These are phyloP conservation scores for Agelaius phoeniceus DNA, from an alignment of 2,113 vertebrate species.

Conservation along the genomic window DNA sequence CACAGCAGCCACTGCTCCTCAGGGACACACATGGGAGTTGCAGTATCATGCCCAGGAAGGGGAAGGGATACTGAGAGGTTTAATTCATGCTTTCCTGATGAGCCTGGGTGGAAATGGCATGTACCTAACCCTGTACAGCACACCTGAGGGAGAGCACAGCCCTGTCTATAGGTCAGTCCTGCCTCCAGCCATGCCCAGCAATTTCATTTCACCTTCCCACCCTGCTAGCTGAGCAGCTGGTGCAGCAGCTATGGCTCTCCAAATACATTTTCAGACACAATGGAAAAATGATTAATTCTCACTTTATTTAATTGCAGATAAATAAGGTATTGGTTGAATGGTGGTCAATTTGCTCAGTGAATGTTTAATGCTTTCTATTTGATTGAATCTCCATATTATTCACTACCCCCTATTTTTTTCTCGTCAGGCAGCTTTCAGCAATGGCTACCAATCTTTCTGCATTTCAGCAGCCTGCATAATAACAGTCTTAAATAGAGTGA, in stretches of 20 bases:
- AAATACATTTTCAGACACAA: not conserved
- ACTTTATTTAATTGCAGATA: not conserved
- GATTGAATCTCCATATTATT: not conserved
- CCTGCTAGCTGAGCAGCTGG: not conserved
- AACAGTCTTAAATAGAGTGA: not conserved
- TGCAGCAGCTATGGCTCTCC: not conserved
- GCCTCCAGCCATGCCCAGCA: not conserved
- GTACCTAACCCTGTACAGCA: not conserved
- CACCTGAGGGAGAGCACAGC: accelerated
- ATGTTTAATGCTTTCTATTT: constrained; percentile 3
- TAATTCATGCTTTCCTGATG: not conserved
- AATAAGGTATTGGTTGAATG: not conserved
- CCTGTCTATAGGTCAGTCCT: accelerated
- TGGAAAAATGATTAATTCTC: not conserved
- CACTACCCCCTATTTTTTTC: not conserved
- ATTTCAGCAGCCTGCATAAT: not conserved
- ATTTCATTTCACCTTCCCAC: not conserved
- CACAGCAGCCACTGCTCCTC: not conserved
- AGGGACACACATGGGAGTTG: accelerated
- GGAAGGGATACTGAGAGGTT: not conserved
- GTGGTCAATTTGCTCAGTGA: not conserved
- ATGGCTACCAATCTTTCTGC: not conserved
- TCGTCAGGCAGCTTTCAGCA: not conserved
- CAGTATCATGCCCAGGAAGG: not conserved
- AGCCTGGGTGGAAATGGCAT: not conserved